Evolutionary conservation across 2,113 vertebrate species (phyloP).

Genomic region (Eira barbara): DNA sequence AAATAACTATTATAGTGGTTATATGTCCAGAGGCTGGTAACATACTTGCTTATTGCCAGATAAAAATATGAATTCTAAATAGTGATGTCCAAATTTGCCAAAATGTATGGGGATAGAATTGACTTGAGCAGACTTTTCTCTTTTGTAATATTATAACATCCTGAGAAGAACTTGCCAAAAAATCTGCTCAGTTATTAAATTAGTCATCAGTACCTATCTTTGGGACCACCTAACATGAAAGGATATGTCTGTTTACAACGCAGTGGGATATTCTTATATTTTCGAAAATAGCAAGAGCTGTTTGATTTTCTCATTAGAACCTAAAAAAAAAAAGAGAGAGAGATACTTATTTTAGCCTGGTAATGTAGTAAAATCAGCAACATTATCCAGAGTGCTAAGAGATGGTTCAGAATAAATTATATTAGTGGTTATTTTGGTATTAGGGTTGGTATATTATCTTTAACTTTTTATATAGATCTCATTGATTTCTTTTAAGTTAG

Average conservation of each 20-base stretch:
- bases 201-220: not conserved
- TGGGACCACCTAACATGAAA: not conserved
- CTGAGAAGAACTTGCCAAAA: not conserved
- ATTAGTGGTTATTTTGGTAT: slow-evolving; percentile 8
- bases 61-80: slow-evolving; percentile 26
- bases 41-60: not conserved
- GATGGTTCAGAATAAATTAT: slow-evolving; percentile 5
- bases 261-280: not conserved
- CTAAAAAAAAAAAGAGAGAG: not conserved
- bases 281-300: not conserved
- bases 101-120: not conserved
- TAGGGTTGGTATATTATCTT: not conserved
- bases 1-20: not conserved
- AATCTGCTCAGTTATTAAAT: not conserved
- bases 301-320: not conserved
- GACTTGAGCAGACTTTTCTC: not conserved
- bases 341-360: not conserved
- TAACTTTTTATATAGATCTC: not conserved
- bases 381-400: not conserved
- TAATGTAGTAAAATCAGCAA: not conserved
- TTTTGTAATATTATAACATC: not conserved
- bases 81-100: not conserved
- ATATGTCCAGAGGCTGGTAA: not conserved
- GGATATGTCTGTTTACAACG: not conserved
- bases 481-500: not conserved